Evolutionary conservation across 1,140 invertebrate species (phyloP), one percentile per base, ranked within the genome.

Genomic region (Calliphora vicina): DNA sequence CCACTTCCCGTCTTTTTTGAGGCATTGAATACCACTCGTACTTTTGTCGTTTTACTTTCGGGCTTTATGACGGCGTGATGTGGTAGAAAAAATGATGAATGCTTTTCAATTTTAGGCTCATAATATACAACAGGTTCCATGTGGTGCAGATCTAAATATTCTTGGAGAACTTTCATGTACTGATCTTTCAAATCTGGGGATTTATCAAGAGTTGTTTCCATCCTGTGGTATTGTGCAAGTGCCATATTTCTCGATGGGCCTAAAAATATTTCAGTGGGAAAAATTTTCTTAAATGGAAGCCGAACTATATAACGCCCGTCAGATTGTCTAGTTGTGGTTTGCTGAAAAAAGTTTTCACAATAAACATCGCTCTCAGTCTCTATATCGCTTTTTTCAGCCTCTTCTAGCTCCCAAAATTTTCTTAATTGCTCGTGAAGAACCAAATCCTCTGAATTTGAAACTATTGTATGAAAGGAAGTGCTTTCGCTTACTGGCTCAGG

Each of bases 11-110:
- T 71, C 17, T 23, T 6, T 10, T 25, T 15, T 5, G 84, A 84
- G 15, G 85, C 86, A 82, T 87, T 84, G 73, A 88, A 88, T 17
- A 87, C 86, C 29, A 85, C 85, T 27, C 80, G 43, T 26, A 82
- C 57, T 17, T 71, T 82, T 4, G 81, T 72, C 15, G 57, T 71
- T 17, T 23, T 85, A 73, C 43, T 85, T 13, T 81, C 86, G 82
- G 13, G 89, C 88, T 17, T 85, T 4, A 87, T 27, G 2, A 89
- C 87, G 12, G 83, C 85, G 81, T 90, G 87, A 84, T 90, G 88
- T 71, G 87, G 86, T 26, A 85, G 45, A 82, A 84, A 82, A 15
- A 35, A 74, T 9, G 27, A 17, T 74, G 81, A 35, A 81, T 43
- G 3, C 4, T 67, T n/a, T 13, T 20, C 15, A 20, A 3, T 6